These are phyloP conservation scores for Trichopria drosophilae DNA, from an alignment of 2,888 invertebrate genomes.

Conservation along the genomic window DNA sequence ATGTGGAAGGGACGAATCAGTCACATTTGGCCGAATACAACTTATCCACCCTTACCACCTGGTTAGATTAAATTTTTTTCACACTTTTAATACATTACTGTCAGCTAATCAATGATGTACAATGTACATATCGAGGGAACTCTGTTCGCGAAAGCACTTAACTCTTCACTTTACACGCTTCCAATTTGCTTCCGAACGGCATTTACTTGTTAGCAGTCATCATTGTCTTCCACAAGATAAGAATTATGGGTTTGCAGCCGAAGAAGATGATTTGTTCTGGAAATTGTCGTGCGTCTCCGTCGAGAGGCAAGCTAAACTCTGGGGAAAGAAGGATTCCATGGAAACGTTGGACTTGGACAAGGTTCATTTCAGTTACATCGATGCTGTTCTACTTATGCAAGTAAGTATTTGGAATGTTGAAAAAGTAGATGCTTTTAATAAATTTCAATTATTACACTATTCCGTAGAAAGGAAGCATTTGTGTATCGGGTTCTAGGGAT, in stretches of 20 bases:
- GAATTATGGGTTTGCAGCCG: constrained; percentile 41
- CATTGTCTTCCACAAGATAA: neutral
- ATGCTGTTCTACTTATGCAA: constrained; percentile 63
- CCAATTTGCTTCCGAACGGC: too few relatives aligned
- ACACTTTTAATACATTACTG: constrained; percentile 1
- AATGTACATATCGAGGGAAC: too few relatives aligned
- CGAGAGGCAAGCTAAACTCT: constrained; percentile 63
- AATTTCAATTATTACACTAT: constrained; percentile 1
- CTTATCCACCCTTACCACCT: constrained; percentile 49
- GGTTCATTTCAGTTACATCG: constrained; percentile 65
- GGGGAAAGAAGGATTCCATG: constrained; percentile 59
- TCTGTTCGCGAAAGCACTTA: too few relatives aligned
- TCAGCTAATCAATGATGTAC: neutral
- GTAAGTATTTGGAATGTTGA: constrained; percentile 54
- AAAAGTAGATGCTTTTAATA: constrained; percentile 5
- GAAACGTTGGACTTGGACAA: constrained; percentile 61
- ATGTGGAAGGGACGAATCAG: constrained; percentile 61
- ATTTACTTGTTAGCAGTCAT: constrained; percentile 38
- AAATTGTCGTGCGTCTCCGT: constrained; percentile 65
- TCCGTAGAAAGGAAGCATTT: constrained; percentile 49
- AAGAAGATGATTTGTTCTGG: constrained; percentile 61
- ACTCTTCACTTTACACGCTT: too few relatives aligned
- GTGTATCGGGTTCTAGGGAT: constrained; percentile 66
- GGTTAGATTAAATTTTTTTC: constrained; percentile 43
- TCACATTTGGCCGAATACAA: constrained; percentile 48